Base-by-base conservation (phyloP, 92 coral and sea anemone genomes). In the Paramuricea clavata region DNA sequence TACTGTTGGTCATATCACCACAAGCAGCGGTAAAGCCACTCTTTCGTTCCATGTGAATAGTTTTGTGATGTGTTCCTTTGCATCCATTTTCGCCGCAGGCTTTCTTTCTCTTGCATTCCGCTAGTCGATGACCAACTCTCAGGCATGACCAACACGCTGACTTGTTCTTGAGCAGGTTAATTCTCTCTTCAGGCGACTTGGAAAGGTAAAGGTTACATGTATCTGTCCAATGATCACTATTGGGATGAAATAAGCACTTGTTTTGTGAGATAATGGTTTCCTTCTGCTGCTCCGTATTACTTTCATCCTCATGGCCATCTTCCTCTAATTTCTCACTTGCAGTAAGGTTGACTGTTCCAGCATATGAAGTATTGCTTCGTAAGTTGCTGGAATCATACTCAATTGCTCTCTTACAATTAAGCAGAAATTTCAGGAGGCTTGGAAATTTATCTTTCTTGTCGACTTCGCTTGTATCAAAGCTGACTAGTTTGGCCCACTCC, bases 391-490 rank as follows among this genome's bases (percentile, higher is more conserved):
- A 32, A 17, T 84, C 81, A 72, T 88, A 88, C 74, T 91, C 89
- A 23, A 88, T 88, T 47, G 92, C 89, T 36, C 89, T 83, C 54
- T 74, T 79, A 33, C 83, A 82, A 6, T 61, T 69, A 13, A 69
- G 90, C 30, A 92, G 74, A 81, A 92, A 89, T 74, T 86, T 74
- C n/a, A 90, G 65, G 2, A 93, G 89, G 25, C 71, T 69, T 25
- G 92, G 91, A 52, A 91, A 91, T 31, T 88, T 91, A 74, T 88
- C 56, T 1, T 82, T 86, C 70, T 93, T 86, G 50, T 90, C 92
- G 30, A 90, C 83, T 3, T 21, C 64, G 19, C 73, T 85, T 0
- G 35, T 33, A 30, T 85, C 75, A 8, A n/a, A 47, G 71, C 89
- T 85, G 5, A 90, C 87, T 1, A 67, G 3, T 67, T 61, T 81